Evolutionary conservation across 1,140 invertebrate genomes (phyloP).

Genomic region (Hylaeus anthracinus): DNA sequence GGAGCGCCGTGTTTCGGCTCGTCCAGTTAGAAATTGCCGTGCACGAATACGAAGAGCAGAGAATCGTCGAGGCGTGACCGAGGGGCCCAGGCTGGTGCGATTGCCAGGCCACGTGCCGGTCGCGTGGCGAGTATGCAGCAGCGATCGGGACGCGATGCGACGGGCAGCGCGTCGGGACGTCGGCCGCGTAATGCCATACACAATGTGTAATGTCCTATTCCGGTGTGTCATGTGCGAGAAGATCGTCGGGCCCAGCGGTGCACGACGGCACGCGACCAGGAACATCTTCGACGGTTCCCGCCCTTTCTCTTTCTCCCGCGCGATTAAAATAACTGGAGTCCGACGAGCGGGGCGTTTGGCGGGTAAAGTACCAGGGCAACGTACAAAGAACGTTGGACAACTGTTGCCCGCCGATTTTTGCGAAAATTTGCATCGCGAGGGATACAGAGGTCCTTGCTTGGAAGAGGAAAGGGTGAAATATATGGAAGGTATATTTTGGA

Average conservation of each 20-base stretch:
- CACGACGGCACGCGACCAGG: constrained; percentile 76
- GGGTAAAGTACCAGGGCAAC: too few species aligned
- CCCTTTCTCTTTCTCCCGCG: constrained; percentile 32
- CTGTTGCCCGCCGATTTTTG: too few species aligned
- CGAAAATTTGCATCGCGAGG: too few species aligned
- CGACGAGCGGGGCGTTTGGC: too few species aligned
- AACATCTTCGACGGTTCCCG: constrained; percentile 40
- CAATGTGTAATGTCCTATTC: constrained; percentile 69
- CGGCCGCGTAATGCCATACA: constrained; percentile 48
- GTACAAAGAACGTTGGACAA: too few species aligned
- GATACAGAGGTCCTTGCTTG: too few species aligned
- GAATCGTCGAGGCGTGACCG: constrained; percentile 53
- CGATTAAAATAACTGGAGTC: too few species aligned
- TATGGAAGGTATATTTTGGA: too few species aligned
- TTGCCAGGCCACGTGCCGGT: constrained; percentile 71
- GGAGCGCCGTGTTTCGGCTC: too few species aligned
- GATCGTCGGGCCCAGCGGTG: constrained; percentile 74
- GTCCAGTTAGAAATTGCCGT: constrained; percentile 8
- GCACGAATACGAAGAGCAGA: constrained; percentile 11
- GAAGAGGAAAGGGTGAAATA: too few species aligned
- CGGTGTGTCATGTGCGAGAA: constrained; percentile 76
- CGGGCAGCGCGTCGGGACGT: constrained; percentile 17
- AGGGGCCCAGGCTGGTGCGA: constrained; percentile 33
- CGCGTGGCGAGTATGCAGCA: constrained; percentile 64
- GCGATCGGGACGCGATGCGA: constrained; percentile 11